These are phyloP conservation scores for Tetragnatha montana DNA, from an alignment of 2,888 invertebrate genomes.

Conservation along the genomic window DNA sequence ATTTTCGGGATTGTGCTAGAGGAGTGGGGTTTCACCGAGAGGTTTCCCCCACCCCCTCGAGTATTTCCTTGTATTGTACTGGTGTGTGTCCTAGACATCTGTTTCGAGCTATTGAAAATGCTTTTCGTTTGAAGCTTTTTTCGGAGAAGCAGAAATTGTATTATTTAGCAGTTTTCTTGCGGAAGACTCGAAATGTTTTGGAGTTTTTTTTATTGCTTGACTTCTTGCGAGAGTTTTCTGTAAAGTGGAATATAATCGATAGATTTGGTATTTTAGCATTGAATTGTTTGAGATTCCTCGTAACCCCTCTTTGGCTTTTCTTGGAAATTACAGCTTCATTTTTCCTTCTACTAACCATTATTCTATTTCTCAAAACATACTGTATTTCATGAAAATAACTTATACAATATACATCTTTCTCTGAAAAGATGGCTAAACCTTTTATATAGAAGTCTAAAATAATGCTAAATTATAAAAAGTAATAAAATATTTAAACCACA, in stretches of 20 bases:
- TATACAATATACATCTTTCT: no score
- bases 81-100: slow-evolving; percentile 41
- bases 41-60: slow-evolving; percentile 8
- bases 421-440: no score
- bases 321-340: no score
- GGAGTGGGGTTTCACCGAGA: not conserved
- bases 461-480: no score
- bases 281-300: no score
- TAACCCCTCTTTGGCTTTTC: no score
- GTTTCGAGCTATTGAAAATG: slow-evolving; percentile 45
- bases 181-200: slow-evolving; percentile 15
- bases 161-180: slow-evolving; percentile 41
- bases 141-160: slow-evolving; percentile 18
- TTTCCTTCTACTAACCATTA: no score
- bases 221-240: not conserved
- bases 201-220: not conserved
- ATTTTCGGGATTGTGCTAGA: slow-evolving; percentile 4
- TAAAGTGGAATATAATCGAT: not conserved
- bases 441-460: no score
- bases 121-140: slow-evolving; percentile 15
- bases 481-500: no score
- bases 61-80: slow-evolving; percentile 7
- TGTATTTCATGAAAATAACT: no score
- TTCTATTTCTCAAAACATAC: no score
- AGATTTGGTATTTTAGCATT: no score